phyloP scores from a whole-genome alignment of 2,797 vertebrate genomes.

The Coluber constrictor region DNA sequence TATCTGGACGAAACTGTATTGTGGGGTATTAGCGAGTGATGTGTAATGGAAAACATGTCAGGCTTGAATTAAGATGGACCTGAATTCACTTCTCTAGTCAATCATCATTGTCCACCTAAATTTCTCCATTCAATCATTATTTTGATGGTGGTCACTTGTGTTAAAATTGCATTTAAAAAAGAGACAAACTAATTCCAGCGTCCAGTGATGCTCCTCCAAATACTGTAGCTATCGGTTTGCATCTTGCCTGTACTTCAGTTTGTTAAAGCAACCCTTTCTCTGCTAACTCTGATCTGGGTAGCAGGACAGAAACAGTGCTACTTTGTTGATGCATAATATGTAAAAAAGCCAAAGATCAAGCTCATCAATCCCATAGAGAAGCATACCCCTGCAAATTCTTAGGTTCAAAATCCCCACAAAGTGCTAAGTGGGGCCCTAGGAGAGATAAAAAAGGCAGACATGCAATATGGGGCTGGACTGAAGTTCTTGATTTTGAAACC shows the following conservation, averaged over 20 bases:
- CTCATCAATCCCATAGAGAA: not conserved
- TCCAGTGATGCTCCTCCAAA: not conserved
- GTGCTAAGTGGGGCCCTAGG: not conserved
- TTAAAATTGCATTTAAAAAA: not conserved
- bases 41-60: not conserved
- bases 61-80: not conserved
- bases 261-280: not conserved
- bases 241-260: not conserved
- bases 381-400: not conserved
- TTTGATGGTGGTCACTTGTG: not conserved
- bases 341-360: not conserved
- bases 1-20: not conserved
- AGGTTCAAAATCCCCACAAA: not conserved
- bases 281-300: not conserved
- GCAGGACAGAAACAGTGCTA: not conserved
- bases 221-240: not conserved
- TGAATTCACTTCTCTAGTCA: not conserved
- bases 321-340: not conserved
- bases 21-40: not conserved
- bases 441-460: not conserved
- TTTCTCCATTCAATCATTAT: not conserved
- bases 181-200: not conserved
- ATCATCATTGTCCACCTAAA: not conserved
- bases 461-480: not conserved
- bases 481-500: not conserved